Conservation (phyloP, 1,140 invertebrate species). For the Homalodisca vitripennis region DNA sequence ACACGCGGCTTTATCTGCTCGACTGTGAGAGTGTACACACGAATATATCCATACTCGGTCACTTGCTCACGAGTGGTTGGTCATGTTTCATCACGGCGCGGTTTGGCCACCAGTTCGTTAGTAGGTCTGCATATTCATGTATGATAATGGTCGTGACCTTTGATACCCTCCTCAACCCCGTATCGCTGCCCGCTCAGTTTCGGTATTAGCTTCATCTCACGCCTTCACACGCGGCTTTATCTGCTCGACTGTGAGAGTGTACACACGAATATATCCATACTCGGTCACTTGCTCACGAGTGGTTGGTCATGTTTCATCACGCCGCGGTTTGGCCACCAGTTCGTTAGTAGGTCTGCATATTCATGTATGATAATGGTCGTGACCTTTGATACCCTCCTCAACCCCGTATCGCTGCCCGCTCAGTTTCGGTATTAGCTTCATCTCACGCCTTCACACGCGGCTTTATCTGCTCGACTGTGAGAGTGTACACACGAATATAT, state of each 20-base stretch:
- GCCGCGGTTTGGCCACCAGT: background rate
- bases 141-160: conserved; percentile 2
- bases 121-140: conserved; percentile 6
- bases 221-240: background rate
- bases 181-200: too few relatives aligned
- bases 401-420: too few relatives aligned
- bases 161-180: background rate
- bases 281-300: background rate
- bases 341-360: conserved; percentile 6
- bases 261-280: background rate
- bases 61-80: background rate
- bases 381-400: conserved; percentile 10
- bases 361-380: conserved; percentile 6
- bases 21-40: background rate
- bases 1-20: background rate
- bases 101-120: conserved; percentile 8
- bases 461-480: background rate
- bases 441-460: background rate
- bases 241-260: background rate
- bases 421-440: too few relatives aligned
- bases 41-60: background rate
- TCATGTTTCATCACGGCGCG: background rate
- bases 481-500: background rate
- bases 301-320: background rate
- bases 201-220: too few relatives aligned